A percentile compares a stretch with the other conserved stretches of the same genome.
Conservation (phyloP, 2,113 vertebrate species). For the Hipposideros armiger region DNA sequence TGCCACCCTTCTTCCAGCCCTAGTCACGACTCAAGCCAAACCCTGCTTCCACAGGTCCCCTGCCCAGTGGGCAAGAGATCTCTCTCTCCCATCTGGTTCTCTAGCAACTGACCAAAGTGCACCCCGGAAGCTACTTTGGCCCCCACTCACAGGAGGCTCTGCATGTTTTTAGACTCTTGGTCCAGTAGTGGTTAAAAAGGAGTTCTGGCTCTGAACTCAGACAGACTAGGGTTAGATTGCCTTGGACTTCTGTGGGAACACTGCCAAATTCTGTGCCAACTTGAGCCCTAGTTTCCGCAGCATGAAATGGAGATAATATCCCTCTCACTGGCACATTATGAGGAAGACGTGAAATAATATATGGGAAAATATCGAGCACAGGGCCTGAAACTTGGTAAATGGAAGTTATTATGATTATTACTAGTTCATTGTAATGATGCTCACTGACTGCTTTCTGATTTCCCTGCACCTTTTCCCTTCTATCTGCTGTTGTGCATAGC, state of each 20-base stretch:
- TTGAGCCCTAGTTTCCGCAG: slow-evolving; percentile 43
- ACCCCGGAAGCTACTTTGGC: slow-evolving; percentile 30
- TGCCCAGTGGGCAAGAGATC: slow-evolving; percentile 59
- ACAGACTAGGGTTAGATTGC: neutral
- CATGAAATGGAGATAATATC: slow-evolving; percentile 39
- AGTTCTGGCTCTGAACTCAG: slow-evolving; percentile 60
- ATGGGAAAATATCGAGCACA: slow-evolving; percentile 36
- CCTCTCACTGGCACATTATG: neutral
- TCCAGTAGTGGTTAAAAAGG: slow-evolving; percentile 31
- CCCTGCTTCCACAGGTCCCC: slow-evolving; percentile 4
- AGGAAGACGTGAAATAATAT: slow-evolving; percentile 60
- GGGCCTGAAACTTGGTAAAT: slow-evolving; percentile 46
- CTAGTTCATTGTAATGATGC: slow-evolving; percentile 47
- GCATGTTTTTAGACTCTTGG: slow-evolving; percentile 47
- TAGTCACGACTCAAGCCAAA: neutral
- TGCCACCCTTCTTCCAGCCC: neutral
- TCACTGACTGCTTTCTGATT: slow-evolving; percentile 39
- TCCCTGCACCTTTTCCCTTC: neutral
- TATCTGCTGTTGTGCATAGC: neutral
- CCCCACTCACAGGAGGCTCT: neutral
- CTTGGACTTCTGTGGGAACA: slow-evolving; percentile 5
- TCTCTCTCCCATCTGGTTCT: slow-evolving; percentile 38
- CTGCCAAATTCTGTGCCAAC: slow-evolving; percentile 13
- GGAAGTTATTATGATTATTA: slow-evolving; percentile 40
- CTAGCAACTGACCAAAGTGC: slow-evolving; percentile 53